phyloP scores from a whole-genome alignment of 1,140 invertebrate genomes.

The Pseudomyrmex concolor region DNA sequence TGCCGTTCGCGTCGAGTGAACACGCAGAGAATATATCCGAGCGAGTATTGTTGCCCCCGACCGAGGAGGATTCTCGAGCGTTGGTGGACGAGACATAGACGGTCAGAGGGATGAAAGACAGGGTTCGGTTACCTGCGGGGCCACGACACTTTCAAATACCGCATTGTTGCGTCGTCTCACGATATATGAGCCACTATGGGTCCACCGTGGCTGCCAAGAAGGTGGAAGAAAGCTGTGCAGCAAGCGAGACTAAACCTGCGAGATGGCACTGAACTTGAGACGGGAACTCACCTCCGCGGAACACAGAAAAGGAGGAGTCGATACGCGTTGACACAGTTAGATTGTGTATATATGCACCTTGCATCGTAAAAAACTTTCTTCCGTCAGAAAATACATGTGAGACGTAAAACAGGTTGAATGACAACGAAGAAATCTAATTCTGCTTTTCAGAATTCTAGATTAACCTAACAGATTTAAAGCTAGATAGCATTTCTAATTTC shows the following conservation, averaged over 20 bases:
- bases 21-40: slow-evolving; percentile 59
- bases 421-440: not conserved
- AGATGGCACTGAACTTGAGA: slow-evolving; percentile 69
- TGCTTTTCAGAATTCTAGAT: no score
- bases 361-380: not conserved
- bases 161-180: slow-evolving; percentile 68
- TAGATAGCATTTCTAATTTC: no score
- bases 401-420: no score
- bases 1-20: slow-evolving; percentile 54
- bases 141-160: slow-evolving; percentile 67
- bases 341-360: slow-evolving; percentile 59
- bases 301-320: slow-evolving; percentile 31
- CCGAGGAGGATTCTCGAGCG: slow-evolving; percentile 58
- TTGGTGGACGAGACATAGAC: slow-evolving; percentile 57
- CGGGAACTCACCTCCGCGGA: slow-evolving; percentile 52
- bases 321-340: slow-evolving; percentile 53
- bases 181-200: slow-evolving; percentile 40
- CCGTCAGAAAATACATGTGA: not conserved
- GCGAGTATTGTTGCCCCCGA: slow-evolving; percentile 63
- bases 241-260: slow-evolving; percentile 37
- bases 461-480: no score
- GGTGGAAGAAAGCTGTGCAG: slow-evolving; percentile 21
- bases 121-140: slow-evolving; percentile 68
- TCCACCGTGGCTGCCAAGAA: slow-evolving; percentile 22
- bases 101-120: slow-evolving; percentile 70